These are phyloP conservation scores for Leptinotarsa undecemlineata DNA, from an alignment of 1,140 invertebrate species.

Conservation along the genomic window DNA sequence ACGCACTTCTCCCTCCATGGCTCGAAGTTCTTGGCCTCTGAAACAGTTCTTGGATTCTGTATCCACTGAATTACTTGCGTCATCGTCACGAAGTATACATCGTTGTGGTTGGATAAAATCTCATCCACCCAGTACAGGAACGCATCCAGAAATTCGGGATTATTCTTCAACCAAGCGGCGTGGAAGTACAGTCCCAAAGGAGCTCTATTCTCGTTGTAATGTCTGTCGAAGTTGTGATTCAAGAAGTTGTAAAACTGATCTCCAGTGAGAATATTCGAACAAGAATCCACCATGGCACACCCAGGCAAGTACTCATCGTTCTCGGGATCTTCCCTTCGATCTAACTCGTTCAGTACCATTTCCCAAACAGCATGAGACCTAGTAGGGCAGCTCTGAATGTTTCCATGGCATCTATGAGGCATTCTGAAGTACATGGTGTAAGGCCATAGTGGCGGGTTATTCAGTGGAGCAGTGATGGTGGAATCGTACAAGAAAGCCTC, in stretches of 20 bases:
- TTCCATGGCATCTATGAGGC: constrained; percentile 93
- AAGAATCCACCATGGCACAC: constrained; percentile 96
- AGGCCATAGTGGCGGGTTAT: constrained; percentile 92
- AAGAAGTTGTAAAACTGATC: constrained; percentile 96
- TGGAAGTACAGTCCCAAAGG: constrained; percentile 94
- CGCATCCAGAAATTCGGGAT: constrained; percentile 89
- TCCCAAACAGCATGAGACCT: constrained; percentile 93
- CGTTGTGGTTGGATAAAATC: constrained; percentile 81
- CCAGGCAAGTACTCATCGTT: constrained; percentile 91
- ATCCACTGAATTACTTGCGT: constrained; percentile 97
- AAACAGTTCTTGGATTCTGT: constrained; percentile 84
- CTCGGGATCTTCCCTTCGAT: constrained; percentile 86
- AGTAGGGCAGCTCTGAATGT: constrained; percentile 90
- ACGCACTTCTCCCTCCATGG: constrained; percentile 92
- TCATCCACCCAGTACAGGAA: constrained; percentile 96
- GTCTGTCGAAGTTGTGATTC: constrained; percentile 93
- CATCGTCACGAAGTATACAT: constrained; percentile 97
- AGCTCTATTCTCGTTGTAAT: constrained; percentile 92
- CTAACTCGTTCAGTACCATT: constrained; percentile 97
- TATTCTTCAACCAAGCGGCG: constrained; percentile 94
- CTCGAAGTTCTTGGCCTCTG: constrained; percentile 88
- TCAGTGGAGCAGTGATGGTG: constrained; percentile 90
- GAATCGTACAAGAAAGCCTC: constrained; percentile 95
- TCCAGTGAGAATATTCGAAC: constrained; percentile 89
- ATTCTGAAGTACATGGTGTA: constrained; percentile 98